Base-by-base conservation (phyloP, 2,888 invertebrate genomes). In the Philhelius pedissequus region DNA sequence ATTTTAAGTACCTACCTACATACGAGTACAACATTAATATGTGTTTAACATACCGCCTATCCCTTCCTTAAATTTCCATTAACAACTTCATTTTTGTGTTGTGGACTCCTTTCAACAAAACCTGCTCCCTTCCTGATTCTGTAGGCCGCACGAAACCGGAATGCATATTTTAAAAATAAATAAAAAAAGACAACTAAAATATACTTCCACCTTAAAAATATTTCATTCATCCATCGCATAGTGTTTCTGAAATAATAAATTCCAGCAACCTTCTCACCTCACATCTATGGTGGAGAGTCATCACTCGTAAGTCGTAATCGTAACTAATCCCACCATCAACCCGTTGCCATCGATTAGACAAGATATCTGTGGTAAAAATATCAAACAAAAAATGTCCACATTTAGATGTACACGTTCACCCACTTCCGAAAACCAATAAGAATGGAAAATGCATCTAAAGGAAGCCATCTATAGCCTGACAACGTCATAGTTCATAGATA, bases 171-270 rank as follows among this genome's bases (percentile, higher is more conserved):
- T 45, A 4, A 3, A 9, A 52, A 30, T 4, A 18, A 5, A 35
- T 0, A 3, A 48, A n/a, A 30, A n/a, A 45, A 35, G 0, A 32
- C 27, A 43, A 9, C 0, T 56, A 20, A 35, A 20, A 64, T 25
- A 25, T n/a, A 38, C 4, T 40, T 15, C 13, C 13, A 62, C 58
- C 38, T 25, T 40, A 27, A 48, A 48, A 32, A 18, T 27, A 38
- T 68, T 52, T 38, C n/a, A 30, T 7, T 40, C 13, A 38, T 45
- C 32, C 27, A 62, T 18, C 6, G 9, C 13, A n/a, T n/a, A 43
- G 38, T 13, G 48, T 48, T 43, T 50, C n/a, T 54, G 62, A 43
- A 68, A 52, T 48, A 38, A 80, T 80, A 74, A 80, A 74, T 74
- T 62, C 38, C 54, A 68, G 62, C 40, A 74, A 69, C 32, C 68